Base-by-base conservation (phyloP, 1,140 invertebrate species). In the Hycleus cichorii region DNA sequence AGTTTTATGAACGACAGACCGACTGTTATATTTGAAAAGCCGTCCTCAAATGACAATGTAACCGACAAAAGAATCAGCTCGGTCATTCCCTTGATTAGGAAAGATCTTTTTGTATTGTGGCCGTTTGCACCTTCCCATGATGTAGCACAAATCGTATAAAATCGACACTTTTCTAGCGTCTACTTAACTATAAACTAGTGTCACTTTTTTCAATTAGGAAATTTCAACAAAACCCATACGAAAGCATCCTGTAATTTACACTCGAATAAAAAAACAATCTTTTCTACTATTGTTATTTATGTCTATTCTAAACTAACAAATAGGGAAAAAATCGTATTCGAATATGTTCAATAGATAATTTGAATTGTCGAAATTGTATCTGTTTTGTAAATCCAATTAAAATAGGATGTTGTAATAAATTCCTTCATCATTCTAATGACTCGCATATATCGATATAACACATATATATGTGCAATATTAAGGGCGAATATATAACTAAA, bases 1-100 rank as follows among this genome's bases (percentile, higher is more conserved):
- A 44, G 49, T 48, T 40, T 54, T 46, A 42, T 42, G 49, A 57
- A 45, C 53, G 59, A 60, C 59, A 60, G 59, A 11, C 59, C 53
- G 53, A 47, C 40, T 50, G 50, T 48, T 60, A 47, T 46, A 47
- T 60, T 57, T 60, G 48, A 60, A 60, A 60, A 44, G 53, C 53
- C 59, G 46, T 32, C 32, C 4, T 60, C 59, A 60, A 60, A 57
- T 60, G 59, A 60, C 59, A 60, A 60, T 53, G 54, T 44, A 55
- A 51, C 49, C 51, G 59, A 60, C 46, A 60, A 60, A 60, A 51
- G 59, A 60, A 52, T 60, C 54, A 57, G 59, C 59, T 47, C 42
- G 49, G 59, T 60, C 59, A 60, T 60, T 54, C 47, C 49, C 59
- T 60, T 60, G 59, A 60, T 60, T 60, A 60, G 54, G 59, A 57